phyloP scores from a whole-genome alignment of 2,888 invertebrate species.

The Thecophora atra region DNA sequence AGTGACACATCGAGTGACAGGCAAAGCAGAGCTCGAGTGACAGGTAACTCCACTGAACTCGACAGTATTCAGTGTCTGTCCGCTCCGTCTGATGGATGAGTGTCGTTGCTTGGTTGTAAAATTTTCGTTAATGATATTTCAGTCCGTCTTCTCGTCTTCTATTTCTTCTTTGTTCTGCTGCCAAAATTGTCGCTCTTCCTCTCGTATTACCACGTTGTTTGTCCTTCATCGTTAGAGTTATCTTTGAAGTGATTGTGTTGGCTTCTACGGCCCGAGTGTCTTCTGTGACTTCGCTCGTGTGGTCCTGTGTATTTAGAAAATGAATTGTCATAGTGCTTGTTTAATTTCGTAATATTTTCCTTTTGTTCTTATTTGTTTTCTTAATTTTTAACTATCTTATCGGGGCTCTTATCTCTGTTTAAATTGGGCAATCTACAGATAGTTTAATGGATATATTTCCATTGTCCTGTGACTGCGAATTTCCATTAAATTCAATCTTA shows the following conservation, averaged over 20 bases:
- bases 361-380: not conserved
- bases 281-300: not conserved
- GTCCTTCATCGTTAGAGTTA: not conserved
- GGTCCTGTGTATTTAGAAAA: not conserved
- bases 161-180: not conserved
- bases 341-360: not conserved
- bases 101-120: not conserved
- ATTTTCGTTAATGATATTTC: constrained; percentile 8
- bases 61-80: too few relatives aligned
- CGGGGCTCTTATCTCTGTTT: too few relatives aligned
- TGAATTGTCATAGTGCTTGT: constrained; percentile 13
- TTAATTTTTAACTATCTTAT: not conserved
- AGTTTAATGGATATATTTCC: too few relatives aligned
- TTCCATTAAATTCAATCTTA: too few relatives aligned
- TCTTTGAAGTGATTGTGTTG: not conserved
- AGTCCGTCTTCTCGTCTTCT: not conserved
- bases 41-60: too few relatives aligned
- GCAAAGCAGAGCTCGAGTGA: too few relatives aligned
- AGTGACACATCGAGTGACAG: too few relatives aligned
- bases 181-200: not conserved
- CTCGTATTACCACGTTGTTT: not conserved
- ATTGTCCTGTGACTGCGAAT: too few relatives aligned
- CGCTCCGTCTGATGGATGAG: too few relatives aligned
- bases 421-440: too few relatives aligned
- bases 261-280: not conserved